Conservation (phyloP, 2,797 vertebrate genomes). For the Ptychadena robeensis region DNA sequence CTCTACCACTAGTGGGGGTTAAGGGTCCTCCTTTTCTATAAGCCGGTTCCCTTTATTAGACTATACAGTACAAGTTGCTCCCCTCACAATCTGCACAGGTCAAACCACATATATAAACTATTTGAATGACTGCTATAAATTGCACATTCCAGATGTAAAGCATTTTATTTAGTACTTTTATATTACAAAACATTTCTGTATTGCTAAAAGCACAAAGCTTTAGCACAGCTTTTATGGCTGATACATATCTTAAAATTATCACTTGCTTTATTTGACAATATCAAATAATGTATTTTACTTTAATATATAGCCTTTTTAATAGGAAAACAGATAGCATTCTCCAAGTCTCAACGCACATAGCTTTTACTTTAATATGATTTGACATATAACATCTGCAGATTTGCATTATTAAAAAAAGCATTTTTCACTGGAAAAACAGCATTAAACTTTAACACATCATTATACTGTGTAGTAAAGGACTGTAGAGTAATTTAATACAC, state of each 20-base stretch:
- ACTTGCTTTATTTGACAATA: background rate
- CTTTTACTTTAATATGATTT: conserved; percentile 46
- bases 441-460: conserved; percentile 60
- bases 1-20: too few species aligned
- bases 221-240: background rate
- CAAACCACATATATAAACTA: too few species aligned
- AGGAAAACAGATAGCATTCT: conserved; percentile 18
- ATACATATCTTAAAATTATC: background rate
- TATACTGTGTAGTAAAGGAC: conserved; percentile 47
- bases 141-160: too few species aligned
- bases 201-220: background rate
- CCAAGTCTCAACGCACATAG: conserved; percentile 11
- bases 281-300: background rate
- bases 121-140: too few species aligned
- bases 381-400: conserved; percentile 22
- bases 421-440: conserved; percentile 51
- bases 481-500: conserved; percentile 47
- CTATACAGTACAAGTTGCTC: background rate
- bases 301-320: background rate
- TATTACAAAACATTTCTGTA: background rate
- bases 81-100: too few species aligned
- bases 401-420: conserved; percentile 50
- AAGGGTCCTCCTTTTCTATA: too few species aligned
- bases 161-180: background rate
- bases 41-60: background rate